Conservation (phyloP, 64 coral and sea anemone genomes). For the Actinia tenebrosa region DNA sequence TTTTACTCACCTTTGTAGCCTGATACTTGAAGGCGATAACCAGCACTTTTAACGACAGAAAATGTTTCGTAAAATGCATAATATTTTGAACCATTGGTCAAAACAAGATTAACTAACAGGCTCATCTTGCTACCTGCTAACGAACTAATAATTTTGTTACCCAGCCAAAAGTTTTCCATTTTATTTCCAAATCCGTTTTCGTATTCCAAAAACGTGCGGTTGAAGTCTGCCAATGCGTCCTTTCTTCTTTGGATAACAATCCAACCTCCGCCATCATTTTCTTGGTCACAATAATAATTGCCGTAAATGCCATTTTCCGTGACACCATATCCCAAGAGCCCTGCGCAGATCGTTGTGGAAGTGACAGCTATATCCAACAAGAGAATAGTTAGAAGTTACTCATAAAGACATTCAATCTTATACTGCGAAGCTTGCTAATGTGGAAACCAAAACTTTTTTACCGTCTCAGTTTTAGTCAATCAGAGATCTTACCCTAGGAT, state of each 20-base stretch:
- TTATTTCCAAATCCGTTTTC: conserved; percentile 15
- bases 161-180: conserved; percentile 2
- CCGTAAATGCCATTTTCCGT: background rate
- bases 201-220: background rate
- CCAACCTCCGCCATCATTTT: conserved; percentile 30
- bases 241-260: background rate
- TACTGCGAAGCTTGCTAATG: no score
- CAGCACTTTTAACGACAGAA: background rate
- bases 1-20: background rate
- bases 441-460: no score
- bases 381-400: no score
- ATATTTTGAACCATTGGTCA: background rate
- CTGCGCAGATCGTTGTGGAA: background rate
- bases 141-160: background rate
- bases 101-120: background rate
- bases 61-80: conserved; percentile 12
- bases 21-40: background rate
- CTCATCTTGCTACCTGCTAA: background rate
- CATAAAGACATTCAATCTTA: no score
- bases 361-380: background rate
- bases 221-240: background rate
- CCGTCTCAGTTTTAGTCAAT: no score
- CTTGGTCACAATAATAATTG: background rate
- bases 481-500: no score
- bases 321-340: background rate